Conservation (phyloP, 2,797 vertebrate genomes). For the Gymnodraco acuticeps region DNA sequence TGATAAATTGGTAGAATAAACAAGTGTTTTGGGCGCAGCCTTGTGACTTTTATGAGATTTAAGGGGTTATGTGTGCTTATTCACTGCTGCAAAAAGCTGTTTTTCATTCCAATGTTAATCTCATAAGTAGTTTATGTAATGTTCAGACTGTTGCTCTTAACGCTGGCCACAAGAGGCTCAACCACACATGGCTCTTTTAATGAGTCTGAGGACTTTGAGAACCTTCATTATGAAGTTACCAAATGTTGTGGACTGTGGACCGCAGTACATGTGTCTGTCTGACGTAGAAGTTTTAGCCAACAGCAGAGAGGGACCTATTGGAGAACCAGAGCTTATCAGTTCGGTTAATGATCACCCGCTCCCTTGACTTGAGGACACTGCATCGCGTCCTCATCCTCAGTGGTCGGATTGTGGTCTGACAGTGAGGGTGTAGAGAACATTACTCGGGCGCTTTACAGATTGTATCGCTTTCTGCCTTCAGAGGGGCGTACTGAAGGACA, state of each 20-base stretch:
- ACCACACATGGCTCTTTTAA: background rate
- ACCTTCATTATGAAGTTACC: conserved; percentile 3
- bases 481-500: conserved; percentile 69
- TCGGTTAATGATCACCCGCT: conserved; percentile 65
- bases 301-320: conserved; percentile 56
- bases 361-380: conserved; percentile 38
- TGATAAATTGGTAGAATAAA: conserved; percentile 2
- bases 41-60: conserved; percentile 1
- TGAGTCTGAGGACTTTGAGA: too few species aligned
- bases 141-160: conserved; percentile 54
- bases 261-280: conserved; percentile 11
- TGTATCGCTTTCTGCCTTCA: conserved; percentile 45
- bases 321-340: conserved; percentile 34
- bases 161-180: conserved; percentile 29
- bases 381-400: conserved; percentile 13
- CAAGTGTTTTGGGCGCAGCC: conserved; percentile 5
- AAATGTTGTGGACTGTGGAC: conserved; percentile 66
- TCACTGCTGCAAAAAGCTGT: conserved; percentile 9
- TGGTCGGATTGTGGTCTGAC: conserved; percentile 14
- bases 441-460: conserved; percentile 21
- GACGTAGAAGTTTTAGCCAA: conserved; percentile 49
- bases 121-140: conserved; percentile 43
- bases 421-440: conserved; percentile 14
- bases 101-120: conserved; percentile 19
- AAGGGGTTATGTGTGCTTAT: background rate